Evolutionary conservation across 2,888 invertebrate species (phyloP), one percentile per base, ranked within the genome.

Genomic region (Xanthia icteritia): DNA sequence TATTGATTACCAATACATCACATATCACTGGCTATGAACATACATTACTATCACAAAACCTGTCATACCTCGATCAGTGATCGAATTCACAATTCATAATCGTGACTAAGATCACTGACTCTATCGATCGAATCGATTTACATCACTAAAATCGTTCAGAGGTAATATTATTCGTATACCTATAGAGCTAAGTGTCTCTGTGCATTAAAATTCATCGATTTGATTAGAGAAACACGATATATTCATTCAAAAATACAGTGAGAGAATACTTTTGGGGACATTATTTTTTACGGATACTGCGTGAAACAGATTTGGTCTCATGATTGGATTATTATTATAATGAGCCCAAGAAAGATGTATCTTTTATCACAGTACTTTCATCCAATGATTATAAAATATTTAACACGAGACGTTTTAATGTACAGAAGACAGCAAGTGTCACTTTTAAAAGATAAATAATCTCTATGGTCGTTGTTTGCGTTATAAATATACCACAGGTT

Each of bases 81-180:
- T 95, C 94, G 82, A 91, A 93, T 90, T 95, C 96, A 96, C 96
- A 96, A 96, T 92, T 83, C 73, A 77, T 66, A 76, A 90, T 96
- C 96, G 96, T 96, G 96, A 94, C 80, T 91, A 87, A 86, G 91
- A 96, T 96, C 85, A 92, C 93, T 96, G 94, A 83, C 77, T 77
- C 39, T 77, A 86, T 85, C 82, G 78, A 87, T 83, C 74, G 77
- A 82, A 83, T 87, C 80, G 77, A 87, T 86, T 86, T 79, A 84
- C 80, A 81, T 84, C 74, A 83, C 74, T 79, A 73, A 76, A 85
- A 87, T 86, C 89, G 83, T 88, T 88, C 85, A 84, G 89, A 91
- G 89, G 89, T 90, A 91, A 88, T 84, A 80, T 86, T 87, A 89
- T 86, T 90, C 89, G 89, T 90, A 90, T 90, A 89, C 86, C 87